Percentiles rank a stretch among this genome's conserved stretches.
Conservation (phyloP, 2,113 vertebrate species). For the Mormyrus iriodes region DNA sequence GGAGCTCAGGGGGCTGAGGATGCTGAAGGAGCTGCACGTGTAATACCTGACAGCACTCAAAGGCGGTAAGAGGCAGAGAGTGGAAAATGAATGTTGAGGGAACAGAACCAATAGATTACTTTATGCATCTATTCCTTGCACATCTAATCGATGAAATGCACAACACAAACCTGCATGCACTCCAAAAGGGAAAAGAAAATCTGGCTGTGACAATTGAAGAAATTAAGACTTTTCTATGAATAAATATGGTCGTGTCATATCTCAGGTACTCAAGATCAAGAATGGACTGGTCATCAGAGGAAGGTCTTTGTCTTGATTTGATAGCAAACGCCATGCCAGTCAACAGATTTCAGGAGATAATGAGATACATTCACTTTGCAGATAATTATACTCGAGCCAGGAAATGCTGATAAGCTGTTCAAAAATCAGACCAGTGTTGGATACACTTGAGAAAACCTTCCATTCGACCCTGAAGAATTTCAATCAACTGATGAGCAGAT, state of each 20-base stretch:
- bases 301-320: background rate
- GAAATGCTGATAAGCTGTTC: constrained; percentile 16
- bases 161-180: constrained; percentile 12
- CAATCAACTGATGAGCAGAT: constrained; percentile 23
- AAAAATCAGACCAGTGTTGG: constrained; percentile 15
- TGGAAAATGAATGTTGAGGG: constrained; percentile 7
- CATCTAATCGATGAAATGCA: constrained; percentile 15
- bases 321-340: constrained; percentile 21
- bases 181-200: constrained; percentile 19
- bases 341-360: constrained; percentile 16
- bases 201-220: background rate
- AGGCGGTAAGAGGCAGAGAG: background rate
- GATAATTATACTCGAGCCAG: constrained; percentile 18
- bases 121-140: constrained; percentile 7
- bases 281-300: constrained; percentile 26
- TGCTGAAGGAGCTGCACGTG: background rate
- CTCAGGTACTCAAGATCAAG: constrained; percentile 16
- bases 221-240: constrained; percentile 17
- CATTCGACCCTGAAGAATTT: constrained; percentile 14
- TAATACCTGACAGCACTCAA: background rate
- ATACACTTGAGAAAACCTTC: constrained; percentile 9
- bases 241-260: constrained; percentile 21
- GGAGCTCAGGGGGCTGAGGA: background rate
- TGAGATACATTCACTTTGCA: constrained; percentile 22
- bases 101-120: constrained; percentile 5